Conservation (phyloP, 1,140 invertebrate genomes). For the Rhagoletis zephyria region DNA sequence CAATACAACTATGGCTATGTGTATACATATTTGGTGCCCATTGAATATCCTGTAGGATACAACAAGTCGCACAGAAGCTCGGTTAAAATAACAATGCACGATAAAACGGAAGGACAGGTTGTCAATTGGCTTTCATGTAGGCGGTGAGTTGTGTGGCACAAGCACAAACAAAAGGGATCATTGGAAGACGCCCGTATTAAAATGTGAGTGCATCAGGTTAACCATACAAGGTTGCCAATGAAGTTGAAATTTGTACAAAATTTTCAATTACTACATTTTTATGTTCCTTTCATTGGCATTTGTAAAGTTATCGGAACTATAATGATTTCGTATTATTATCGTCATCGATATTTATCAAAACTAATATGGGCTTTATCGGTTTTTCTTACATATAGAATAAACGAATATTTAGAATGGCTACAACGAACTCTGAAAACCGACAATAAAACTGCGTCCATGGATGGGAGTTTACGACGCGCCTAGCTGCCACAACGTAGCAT, state of each 20-base stretch:
- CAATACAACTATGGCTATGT: background rate
- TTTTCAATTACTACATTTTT: no score
- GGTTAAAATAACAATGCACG: background rate
- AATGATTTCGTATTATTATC: no score
- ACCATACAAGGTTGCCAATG: background rate
- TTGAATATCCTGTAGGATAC: background rate
- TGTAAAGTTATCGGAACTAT: no score
- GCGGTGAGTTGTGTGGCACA: background rate
- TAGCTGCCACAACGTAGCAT: background rate
- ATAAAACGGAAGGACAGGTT: background rate
- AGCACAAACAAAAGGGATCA: background rate
- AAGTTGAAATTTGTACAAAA: background rate
- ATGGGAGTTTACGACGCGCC: background rate
- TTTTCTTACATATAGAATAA: no score
- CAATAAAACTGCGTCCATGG: background rate
- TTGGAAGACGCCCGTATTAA: background rate
- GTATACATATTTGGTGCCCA: background rate
- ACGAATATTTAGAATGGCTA: no score
- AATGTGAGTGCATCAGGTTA: background rate
- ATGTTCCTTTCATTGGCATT: no score
- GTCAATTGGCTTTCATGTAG: background rate
- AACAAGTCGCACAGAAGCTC: background rate
- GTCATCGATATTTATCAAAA: no score
- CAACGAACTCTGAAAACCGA: background rate
- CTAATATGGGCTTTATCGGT: no score